phyloP scores from a whole-genome alignment of 1,140 invertebrate species.

The Papilio xuthus region DNA sequence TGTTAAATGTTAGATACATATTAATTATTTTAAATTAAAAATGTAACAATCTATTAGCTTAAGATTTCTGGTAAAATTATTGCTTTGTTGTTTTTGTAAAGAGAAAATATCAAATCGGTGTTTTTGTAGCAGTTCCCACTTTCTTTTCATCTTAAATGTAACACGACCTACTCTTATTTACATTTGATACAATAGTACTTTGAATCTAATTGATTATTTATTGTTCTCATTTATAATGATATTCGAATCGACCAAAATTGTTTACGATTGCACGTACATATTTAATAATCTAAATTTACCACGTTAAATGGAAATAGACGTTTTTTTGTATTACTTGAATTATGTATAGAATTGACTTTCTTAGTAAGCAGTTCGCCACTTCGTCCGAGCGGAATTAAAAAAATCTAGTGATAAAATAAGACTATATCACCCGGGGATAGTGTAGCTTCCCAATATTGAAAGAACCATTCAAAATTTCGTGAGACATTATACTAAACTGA shows the following conservation, averaged over 20 bases:
- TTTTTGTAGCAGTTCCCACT: background rate
- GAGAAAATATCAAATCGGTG: background rate
- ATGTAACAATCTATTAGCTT: background rate
- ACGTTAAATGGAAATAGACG: too few species aligned
- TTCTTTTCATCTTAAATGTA: background rate
- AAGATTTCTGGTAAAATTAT: background rate
- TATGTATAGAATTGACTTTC: too few species aligned
- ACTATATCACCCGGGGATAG: too few species aligned
- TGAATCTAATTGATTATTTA: background rate
- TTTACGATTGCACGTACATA: background rate
- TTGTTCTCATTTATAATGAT: slow-evolving; percentile 6
- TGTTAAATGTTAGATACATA: too few species aligned
- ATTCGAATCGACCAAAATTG: background rate
- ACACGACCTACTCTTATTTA: background rate
- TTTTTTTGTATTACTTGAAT: too few species aligned
- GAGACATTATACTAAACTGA: too few species aligned
- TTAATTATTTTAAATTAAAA: background rate
- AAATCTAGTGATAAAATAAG: too few species aligned
- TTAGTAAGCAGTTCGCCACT: too few species aligned
- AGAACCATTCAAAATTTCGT: too few species aligned
- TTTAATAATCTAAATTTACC: too few species aligned
- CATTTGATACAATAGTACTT: background rate
- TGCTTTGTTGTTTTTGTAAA: background rate
- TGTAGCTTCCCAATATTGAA: too few species aligned
- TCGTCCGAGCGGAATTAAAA: too few species aligned